Conservation (phyloP, 1,140 invertebrate genomes). For the Euura saliciscinereae region DNA sequence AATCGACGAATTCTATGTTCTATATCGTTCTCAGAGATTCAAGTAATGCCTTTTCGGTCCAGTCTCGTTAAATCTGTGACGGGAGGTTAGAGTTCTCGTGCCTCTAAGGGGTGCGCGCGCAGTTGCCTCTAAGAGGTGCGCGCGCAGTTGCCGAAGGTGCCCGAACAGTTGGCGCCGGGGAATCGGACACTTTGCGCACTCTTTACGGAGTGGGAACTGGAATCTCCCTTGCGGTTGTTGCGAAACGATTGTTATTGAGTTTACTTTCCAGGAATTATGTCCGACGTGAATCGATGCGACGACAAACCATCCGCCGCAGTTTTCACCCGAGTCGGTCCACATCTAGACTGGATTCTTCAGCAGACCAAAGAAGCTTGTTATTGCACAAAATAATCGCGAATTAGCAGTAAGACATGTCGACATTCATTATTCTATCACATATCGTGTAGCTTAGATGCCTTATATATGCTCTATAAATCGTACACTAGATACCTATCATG, state of each 20-base stretch:
- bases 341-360: conserved; percentile 67
- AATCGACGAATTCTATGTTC: background rate
- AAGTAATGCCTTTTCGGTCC: no score
- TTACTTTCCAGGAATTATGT: conserved; percentile 53
- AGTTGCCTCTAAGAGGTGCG: background rate
- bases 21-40: background rate
- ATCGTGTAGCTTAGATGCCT: no score
- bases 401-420: no score
- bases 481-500: no score
- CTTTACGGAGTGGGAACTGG: background rate
- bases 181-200: background rate
- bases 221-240: background rate
- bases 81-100: no score
- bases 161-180: background rate
- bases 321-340: conserved; percentile 66
- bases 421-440: no score
- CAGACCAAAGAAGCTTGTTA: conserved; percentile 64
- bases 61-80: no score
- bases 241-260: background rate
- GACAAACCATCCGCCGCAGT: conserved; percentile 57
- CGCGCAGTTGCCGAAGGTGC: background rate
- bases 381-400: conserved; percentile 53
- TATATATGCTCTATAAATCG: no score
- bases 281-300: conserved; percentile 56
- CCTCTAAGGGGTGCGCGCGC: no score